Evolutionary conservation across 2,888 invertebrate genomes (phyloP).

Genomic region (Leptinotarsa juncta): DNA sequence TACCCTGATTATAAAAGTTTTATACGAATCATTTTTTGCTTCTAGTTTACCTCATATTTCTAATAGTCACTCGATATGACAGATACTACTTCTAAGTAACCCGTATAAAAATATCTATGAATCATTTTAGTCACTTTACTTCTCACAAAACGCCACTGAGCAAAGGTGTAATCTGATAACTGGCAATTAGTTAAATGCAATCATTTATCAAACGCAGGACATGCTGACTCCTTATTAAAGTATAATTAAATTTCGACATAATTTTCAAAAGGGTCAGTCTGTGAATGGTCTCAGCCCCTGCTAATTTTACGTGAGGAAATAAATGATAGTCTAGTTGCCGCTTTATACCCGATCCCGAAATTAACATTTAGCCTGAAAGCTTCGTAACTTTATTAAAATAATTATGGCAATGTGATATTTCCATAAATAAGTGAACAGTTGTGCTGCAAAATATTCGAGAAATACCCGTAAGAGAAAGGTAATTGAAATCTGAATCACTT

Average conservation of each 20-base stretch:
- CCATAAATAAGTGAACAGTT: constrained; percentile 25
- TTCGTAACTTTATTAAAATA: constrained; percentile 48
- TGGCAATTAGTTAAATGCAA: constrained; percentile 66
- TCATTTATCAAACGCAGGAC: constrained; percentile 63
- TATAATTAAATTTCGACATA: constrained; percentile 65
- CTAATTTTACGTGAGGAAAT: constrained; percentile 49
- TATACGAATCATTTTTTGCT: too few species aligned
- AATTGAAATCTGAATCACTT: not conserved
- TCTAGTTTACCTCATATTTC: too few species aligned
- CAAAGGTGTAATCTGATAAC: constrained; percentile 64
- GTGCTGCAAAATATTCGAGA: not conserved
- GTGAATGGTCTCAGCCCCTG: constrained; percentile 46
- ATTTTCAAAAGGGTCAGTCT: constrained; percentile 61
- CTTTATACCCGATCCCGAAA: constrained; percentile 42
- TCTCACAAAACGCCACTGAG: constrained; percentile 15
- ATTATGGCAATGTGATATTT: constrained; percentile 36
- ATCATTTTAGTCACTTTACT: not conserved
- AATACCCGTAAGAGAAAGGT: not conserved
- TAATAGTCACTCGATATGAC: too few species aligned
- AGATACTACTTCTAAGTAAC: too few species aligned
- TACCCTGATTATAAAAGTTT: too few species aligned
- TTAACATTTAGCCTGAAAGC: constrained; percentile 43
- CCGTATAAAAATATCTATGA: not conserved
- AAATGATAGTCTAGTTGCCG: constrained; percentile 47
- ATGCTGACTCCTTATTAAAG: constrained; percentile 61